These are phyloP conservation scores for Drosophila algonquin DNA, from an alignment of 2,888 invertebrate genomes.

Conservation along the genomic window DNA sequence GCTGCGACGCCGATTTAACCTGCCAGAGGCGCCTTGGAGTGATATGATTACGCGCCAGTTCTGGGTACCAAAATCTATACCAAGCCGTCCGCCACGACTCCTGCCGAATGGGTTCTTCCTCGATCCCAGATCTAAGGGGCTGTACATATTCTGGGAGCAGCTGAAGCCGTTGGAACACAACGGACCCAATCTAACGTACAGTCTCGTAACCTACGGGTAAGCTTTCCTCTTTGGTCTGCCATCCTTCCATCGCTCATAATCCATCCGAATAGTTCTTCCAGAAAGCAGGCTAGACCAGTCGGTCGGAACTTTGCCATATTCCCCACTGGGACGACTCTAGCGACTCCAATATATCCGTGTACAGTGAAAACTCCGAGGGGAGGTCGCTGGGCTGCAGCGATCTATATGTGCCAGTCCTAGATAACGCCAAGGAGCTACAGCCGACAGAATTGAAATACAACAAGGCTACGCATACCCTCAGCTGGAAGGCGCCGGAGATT, in stretches of 20 bases:
- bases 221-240: not conserved
- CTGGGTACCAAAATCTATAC: slow-evolving; percentile 71
- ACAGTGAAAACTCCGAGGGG: slow-evolving; percentile 46
- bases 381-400: slow-evolving; percentile 26
- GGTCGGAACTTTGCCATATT: slow-evolving; percentile 1
- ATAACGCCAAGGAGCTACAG: not conserved
- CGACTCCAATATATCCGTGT: slow-evolving; percentile 16
- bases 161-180: slow-evolving; percentile 88
- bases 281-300: not conserved
- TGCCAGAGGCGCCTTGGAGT: slow-evolving; percentile 1
- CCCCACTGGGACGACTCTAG: not conserved
- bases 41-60: not conserved
- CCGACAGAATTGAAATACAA: slow-evolving; percentile 1
- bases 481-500: slow-evolving; percentile 33
- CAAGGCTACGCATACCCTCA: accelerated
- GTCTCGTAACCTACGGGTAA: slow-evolving; percentile 83
- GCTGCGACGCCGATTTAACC: not conserved
- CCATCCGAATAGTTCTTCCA: not conserved
- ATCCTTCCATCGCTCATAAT: not conserved
- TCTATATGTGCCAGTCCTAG: slow-evolving; percentile 24
- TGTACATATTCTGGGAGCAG: slow-evolving; percentile 92
- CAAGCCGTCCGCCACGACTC: slow-evolving; percentile 88
- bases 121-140: slow-evolving; percentile 85
- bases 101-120: slow-evolving; percentile 88
- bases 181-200: slow-evolving; percentile 89